Evolutionary conservation across 2,797 vertebrate species (phyloP), one percentile per base, ranked within the genome.

Genomic region (Danionella dracula): DNA sequence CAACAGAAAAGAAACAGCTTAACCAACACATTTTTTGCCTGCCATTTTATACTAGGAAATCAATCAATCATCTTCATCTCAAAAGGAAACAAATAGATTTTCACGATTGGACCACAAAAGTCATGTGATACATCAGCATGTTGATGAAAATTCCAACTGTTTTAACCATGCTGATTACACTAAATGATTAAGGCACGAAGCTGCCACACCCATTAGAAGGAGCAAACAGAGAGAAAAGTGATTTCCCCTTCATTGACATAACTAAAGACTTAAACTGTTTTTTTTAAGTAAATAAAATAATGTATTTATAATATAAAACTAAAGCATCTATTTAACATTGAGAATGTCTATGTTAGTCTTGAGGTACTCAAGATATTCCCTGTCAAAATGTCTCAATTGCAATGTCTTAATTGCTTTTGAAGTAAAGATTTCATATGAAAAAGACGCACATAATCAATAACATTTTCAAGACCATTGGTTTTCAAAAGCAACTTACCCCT

Each of bases 201-300:
- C 38, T 70, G 76, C 49, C 78, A 73, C 76, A 64, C 50, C 73
- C 56, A 65, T 4, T 58, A 57, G n/a, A n/a, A n/a, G n/a, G n/a
- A n/a, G n/a, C n/a, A n/a, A n/a, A n/a, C n/a, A n/a, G n/a, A n/a
- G n/a, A n/a, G n/a, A n/a, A n/a, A n/a, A n/a, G n/a, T n/a, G n/a
- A 2, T 20, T 23, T 55, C 60, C 56, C 17, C 67, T 38, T 51
- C 4, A 15, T 45, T 63, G 31, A 15, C 65, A 72, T 55, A 63
- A 64, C 48, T 60, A 35, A 32, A 61, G 23, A 27, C 23, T 27
- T 27, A 3, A 27, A 6, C 23, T 27, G 23, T 27, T 27, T 6
- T 27, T 27, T 27, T 27, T 27, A 19, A 20, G 13, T 5, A n/a
- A n/a, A n/a, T n/a, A n/a, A n/a, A n/a, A 32, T 57, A 42, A 42